Evolutionary conservation across 2,797 vertebrate species (phyloP).

Genomic region (Chelonia mydas): DNA sequence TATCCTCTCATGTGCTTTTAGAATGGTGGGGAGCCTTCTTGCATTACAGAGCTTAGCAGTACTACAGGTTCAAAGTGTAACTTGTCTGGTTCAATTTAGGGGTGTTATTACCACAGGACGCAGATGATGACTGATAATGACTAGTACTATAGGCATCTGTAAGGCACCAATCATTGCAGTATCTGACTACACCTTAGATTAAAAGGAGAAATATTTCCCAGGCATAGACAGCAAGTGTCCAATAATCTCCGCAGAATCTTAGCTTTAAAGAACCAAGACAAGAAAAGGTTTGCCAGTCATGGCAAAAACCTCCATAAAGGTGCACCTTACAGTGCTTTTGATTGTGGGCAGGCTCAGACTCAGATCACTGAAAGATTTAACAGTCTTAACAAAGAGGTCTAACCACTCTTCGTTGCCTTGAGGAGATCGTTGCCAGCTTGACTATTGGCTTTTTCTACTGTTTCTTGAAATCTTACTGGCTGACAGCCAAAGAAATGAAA

Average conservation of each 20-base stretch:
- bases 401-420: constrained; percentile 22
- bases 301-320: background rate
- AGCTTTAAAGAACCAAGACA: constrained; percentile 4
- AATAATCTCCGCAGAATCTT: constrained; percentile 38
- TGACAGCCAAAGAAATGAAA: constrained; percentile 2
- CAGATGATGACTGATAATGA: constrained; percentile 47
- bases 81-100: constrained; percentile 24
- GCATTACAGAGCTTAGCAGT: constrained; percentile 49
- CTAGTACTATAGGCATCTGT: constrained; percentile 52
- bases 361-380: background rate
- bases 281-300: constrained; percentile 1
- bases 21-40: constrained; percentile 47
- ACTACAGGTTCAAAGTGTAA: constrained; percentile 9
- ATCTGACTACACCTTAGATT: background rate
- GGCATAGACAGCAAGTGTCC: constrained; percentile 28
- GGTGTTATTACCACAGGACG: constrained; percentile 56
- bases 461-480: constrained; percentile 25
- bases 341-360: background rate
- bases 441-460: background rate
- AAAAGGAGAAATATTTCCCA: constrained; percentile 32
- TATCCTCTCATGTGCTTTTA: constrained; percentile 50
- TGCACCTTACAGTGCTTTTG: background rate
- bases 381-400: constrained; percentile 17
- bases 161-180: constrained; percentile 49
- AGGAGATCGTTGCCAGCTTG: background rate